Evolutionary conservation across 1,140 invertebrate genomes (phyloP).

Genomic region (Lordiphosa clarofinis): DNA sequence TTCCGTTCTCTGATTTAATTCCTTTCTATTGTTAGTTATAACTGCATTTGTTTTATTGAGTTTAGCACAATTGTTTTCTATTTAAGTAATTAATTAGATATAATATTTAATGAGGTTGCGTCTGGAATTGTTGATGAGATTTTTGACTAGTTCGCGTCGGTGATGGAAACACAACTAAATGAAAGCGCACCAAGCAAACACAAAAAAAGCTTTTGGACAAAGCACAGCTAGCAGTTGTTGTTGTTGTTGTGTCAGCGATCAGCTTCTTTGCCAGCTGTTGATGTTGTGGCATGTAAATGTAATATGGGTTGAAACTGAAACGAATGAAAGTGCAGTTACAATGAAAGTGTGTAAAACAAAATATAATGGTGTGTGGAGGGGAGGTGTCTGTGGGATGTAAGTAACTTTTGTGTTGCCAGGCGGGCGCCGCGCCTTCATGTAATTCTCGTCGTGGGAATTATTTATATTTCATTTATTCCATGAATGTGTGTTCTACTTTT

Average conservation of each 20-base stretch:
- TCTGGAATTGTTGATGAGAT: slow-evolving; percentile 41
- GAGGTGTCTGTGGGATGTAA: slow-evolving; percentile 2
- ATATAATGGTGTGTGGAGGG: background rate
- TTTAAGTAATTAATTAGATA: slow-evolving; percentile 11
- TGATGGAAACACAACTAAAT: slow-evolving; percentile 54
- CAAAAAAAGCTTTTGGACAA: slow-evolving; percentile 32
- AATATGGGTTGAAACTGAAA: slow-evolving; percentile 45
- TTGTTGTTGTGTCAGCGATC: slow-evolving; percentile 22
- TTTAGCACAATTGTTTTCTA: slow-evolving; percentile 11
- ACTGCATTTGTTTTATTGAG: slow-evolving; percentile 23
- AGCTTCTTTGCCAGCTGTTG: slow-evolving; percentile 35
- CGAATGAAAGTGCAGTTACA: slow-evolving; percentile 36
- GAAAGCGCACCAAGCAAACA: slow-evolving; percentile 26
- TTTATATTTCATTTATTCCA: slow-evolving; percentile 32
- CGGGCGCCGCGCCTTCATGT: slow-evolving; percentile 3
- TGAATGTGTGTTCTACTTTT: slow-evolving; percentile 51
- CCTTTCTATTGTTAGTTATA: slow-evolving; percentile 20
- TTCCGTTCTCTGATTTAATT: slow-evolving; percentile 14
- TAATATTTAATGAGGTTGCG: slow-evolving; percentile 23
- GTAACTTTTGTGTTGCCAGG: background rate
- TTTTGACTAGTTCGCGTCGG: slow-evolving; percentile 42
- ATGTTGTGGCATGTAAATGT: slow-evolving; percentile 8
- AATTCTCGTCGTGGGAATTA: slow-evolving; percentile 42
- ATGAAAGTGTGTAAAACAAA: slow-evolving; percentile 21
- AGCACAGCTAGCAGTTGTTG: slow-evolving; percentile 9